Conservation (phyloP, 2,888 invertebrate genomes). For the Galerucella calmariensis region DNA sequence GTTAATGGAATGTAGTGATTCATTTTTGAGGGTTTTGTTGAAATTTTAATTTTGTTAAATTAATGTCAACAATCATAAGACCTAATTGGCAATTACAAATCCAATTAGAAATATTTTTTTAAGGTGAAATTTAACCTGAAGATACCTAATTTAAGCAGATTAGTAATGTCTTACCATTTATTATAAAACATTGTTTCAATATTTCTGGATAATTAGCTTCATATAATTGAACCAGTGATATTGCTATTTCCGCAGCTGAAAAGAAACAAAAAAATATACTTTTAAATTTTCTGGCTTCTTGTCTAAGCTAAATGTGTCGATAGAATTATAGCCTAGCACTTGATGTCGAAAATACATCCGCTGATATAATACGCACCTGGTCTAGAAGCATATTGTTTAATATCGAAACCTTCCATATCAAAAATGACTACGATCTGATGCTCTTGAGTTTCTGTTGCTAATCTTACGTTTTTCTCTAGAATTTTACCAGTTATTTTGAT, state of each 20-base stretch:
- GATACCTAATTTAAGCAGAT: no score
- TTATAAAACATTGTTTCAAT: constrained; percentile 84
- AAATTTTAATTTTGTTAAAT: no score
- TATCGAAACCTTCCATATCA: constrained; percentile 82
- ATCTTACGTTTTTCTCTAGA: constrained; percentile 74
- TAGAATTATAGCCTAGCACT: no score
- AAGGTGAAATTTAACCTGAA: no score
- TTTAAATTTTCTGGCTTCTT: no score
- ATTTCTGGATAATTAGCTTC: constrained; percentile 95
- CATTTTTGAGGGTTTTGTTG: no score
- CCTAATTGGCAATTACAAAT: no score
- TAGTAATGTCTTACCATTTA: constrained; percentile 76
- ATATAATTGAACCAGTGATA: constrained; percentile 84
- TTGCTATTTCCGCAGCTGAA: constrained; percentile 82
- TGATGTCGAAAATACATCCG: no score
- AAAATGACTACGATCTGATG: constrained; percentile 77
- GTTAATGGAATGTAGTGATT: no score
- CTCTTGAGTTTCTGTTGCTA: constrained; percentile 72
- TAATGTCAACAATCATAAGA: no score
- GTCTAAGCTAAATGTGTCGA: no score
- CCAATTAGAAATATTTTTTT: no score
- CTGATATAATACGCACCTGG: constrained; percentile 73
- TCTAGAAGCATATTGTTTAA: constrained; percentile 86
- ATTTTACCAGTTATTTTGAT: constrained; percentile 75
- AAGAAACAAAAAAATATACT: constrained; percentile 37